These are phyloP conservation scores for Paradisaea rubra DNA, from an alignment of 2,113 vertebrate species.

Conservation along the genomic window DNA sequence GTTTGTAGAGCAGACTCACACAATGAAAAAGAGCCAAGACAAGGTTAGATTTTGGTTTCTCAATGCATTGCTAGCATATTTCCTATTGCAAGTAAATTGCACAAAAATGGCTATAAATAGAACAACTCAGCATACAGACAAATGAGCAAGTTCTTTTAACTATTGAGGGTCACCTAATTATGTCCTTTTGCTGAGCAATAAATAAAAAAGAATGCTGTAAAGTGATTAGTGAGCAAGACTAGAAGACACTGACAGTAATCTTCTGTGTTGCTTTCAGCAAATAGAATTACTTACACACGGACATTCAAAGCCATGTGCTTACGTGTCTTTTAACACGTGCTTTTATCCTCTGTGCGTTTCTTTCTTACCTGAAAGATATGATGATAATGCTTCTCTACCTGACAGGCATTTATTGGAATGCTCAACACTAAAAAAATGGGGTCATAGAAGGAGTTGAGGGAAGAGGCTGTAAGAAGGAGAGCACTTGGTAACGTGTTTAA, in stretches of 20 bases:
- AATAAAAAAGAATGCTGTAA: not conserved
- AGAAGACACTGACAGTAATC: not conserved
- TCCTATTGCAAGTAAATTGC: slow-evolving; percentile 7
- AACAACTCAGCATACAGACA: not conserved
- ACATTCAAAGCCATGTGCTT: not conserved
- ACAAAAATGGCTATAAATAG: not conserved
- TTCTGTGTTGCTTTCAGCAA: not conserved
- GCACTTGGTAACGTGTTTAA: not conserved
- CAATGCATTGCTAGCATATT: not conserved
- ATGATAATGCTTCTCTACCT: not conserved
- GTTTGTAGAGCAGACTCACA: not conserved
- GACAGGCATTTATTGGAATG: not conserved
- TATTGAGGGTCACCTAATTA: not conserved
- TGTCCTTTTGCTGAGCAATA: not conserved
- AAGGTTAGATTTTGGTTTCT: slow-evolving; percentile 1
- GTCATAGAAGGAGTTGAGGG: not conserved
- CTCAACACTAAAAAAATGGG: not conserved
- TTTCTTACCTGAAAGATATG: not conserved
- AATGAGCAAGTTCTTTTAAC: not conserved
- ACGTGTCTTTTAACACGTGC: not conserved
- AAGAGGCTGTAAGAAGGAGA: not conserved
- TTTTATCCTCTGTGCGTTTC: not conserved
- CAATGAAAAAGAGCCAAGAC: not conserved
- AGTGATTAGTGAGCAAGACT: not conserved
- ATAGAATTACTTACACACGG: not conserved